phyloP scores from a whole-genome alignment of 2,797 vertebrate genomes.

The Coluber constrictor region DNA sequence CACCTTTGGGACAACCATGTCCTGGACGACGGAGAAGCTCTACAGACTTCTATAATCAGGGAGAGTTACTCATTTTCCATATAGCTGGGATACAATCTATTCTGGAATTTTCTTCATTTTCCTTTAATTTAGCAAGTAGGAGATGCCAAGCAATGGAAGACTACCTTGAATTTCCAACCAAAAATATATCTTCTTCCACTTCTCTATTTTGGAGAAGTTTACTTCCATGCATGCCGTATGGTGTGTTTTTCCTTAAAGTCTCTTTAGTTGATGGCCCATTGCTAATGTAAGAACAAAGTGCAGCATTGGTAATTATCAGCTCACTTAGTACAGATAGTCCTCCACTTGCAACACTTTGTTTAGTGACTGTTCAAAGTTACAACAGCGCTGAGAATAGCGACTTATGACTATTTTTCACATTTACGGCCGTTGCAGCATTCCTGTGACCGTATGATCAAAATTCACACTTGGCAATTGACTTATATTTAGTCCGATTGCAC shows the following conservation, averaged over 20 bases:
- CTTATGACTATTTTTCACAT: background rate
- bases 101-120: background rate
- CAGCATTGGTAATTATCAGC: background rate
- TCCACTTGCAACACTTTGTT: background rate
- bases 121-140: background rate
- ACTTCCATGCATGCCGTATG: background rate
- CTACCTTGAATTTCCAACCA: background rate
- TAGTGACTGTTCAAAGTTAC: too few species aligned
- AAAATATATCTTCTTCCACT: background rate
- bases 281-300: background rate
- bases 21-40: too few species aligned
- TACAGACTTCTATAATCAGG: background rate
- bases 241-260: background rate
- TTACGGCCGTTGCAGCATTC: too few species aligned
- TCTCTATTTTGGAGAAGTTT: background rate
- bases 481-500: too few species aligned
- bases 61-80: background rate
- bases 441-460: too few species aligned
- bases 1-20: too few species aligned
- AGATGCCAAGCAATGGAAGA: background rate
- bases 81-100: background rate
- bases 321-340: background rate
- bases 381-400: background rate
- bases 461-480: too few species aligned
- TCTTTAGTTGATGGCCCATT: conserved; percentile 1